phyloP scores from a whole-genome alignment of 2,888 invertebrate species.

The Deilephila porcellus region DNA sequence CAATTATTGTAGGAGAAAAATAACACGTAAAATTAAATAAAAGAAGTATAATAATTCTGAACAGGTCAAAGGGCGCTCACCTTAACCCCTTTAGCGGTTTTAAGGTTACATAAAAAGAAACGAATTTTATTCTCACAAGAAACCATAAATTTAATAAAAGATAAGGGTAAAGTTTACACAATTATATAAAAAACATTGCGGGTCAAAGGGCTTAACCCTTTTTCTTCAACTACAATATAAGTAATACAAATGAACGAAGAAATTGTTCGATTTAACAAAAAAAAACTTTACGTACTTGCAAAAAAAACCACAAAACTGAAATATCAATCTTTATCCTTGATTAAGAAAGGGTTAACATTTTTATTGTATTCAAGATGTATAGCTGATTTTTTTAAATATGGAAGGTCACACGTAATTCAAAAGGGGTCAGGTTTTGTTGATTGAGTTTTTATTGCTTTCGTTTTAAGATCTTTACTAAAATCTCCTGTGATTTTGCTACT shows the following conservation, averaged over 20 bases:
- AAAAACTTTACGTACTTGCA: not conserved
- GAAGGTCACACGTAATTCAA: not conserved
- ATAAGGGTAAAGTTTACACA: not conserved
- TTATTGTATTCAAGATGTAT: not conserved
- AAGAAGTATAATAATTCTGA: not conserved
- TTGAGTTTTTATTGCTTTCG: conserved; percentile 4
- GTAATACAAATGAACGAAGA: not conserved
- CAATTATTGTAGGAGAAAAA: not conserved
- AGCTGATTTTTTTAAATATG: not conserved
- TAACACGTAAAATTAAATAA: not conserved
- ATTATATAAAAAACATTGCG: not conserved
- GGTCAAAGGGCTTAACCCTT: conserved; percentile 21
- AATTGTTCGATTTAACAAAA: not conserved
- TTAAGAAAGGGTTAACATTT: not conserved
- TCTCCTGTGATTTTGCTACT: not conserved
- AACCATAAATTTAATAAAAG: too few species aligned
- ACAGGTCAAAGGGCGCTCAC: conserved; percentile 1
- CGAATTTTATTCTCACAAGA: too few species aligned
- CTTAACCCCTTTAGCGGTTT: too few species aligned
- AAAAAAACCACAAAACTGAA: not conserved
- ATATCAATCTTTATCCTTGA: too few species aligned
- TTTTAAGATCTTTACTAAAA: not conserved
- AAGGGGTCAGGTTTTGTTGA: not conserved
- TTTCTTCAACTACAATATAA: not conserved
- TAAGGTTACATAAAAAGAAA: too few species aligned